Percentiles rank a stretch among this genome's conserved stretches.
phyloP scores from a whole-genome alignment of 2,113 vertebrate genomes.

The Apaloderma vittatum region DNA sequence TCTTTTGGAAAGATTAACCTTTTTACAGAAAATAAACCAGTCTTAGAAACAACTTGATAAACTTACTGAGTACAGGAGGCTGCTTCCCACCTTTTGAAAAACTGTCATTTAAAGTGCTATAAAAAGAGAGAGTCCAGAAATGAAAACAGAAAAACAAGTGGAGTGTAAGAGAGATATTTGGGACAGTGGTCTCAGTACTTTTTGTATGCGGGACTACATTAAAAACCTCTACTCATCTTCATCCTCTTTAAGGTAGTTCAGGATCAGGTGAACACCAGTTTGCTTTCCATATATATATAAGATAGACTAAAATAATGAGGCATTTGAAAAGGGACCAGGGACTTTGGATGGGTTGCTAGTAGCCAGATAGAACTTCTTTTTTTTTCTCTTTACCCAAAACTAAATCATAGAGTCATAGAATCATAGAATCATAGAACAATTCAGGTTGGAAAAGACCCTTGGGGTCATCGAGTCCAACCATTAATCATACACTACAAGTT shows the following conservation, averaged over 20 bases:
- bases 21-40: background rate
- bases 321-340: background rate
- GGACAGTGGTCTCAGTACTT: background rate
- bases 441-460: no score
- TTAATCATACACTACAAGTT: no score
- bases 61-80: background rate
- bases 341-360: background rate
- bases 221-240: background rate
- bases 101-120: fast-evolving
- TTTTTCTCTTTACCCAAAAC: background rate
- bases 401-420: no score
- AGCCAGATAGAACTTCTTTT: background rate
- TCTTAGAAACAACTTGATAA: background rate
- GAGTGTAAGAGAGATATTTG: background rate
- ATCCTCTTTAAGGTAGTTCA: background rate
- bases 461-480: no score
- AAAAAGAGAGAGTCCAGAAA: background rate
- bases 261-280: background rate
- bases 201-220: background rate
- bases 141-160: background rate
- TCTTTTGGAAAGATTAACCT: background rate
- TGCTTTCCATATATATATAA: background rate
- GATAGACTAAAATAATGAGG: background rate
- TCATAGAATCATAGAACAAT: no score
- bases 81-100: background rate